A percentile compares a stretch with the other conserved stretches of the same genome.
Conservation (phyloP, 2,797 vertebrate species). For the Hemitrygon akajei region DNA sequence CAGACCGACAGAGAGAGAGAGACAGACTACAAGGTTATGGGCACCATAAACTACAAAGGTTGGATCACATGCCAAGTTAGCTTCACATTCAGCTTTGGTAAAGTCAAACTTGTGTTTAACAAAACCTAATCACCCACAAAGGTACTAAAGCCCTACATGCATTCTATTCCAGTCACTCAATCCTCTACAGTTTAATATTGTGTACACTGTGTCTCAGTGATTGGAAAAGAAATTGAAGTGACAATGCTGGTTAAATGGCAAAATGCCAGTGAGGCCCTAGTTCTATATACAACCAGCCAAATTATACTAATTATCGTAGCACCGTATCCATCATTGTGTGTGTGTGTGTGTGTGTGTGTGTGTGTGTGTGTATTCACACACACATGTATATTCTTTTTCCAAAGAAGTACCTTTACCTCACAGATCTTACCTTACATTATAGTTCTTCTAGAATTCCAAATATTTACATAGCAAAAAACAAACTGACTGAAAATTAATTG, state of each 20-base stretch:
- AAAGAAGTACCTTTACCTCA: neutral
- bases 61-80: no score
- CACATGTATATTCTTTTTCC: neutral
- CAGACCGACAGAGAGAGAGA: no score
- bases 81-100: neutral
- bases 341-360: no score
- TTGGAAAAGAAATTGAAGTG: slow-evolving; percentile 3
- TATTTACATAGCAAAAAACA: neutral
- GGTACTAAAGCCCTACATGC: neutral
- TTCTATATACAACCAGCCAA: neutral
- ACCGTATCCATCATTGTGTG: neutral
- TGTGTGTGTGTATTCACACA: no score
- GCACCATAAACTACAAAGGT: neutral
- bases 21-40: neutral
- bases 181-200: neutral
- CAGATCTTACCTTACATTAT: neutral
- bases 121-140: neutral
- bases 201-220: slow-evolving; percentile 5
- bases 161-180: neutral
- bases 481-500: neutral
- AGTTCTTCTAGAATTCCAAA: slow-evolving; percentile 7
- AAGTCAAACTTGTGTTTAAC: neutral
- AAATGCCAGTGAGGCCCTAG: neutral
- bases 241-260: neutral
- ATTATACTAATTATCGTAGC: neutral